Conservation (phyloP, 1,140 invertebrate species). For the Littorina saxatilis region DNA sequence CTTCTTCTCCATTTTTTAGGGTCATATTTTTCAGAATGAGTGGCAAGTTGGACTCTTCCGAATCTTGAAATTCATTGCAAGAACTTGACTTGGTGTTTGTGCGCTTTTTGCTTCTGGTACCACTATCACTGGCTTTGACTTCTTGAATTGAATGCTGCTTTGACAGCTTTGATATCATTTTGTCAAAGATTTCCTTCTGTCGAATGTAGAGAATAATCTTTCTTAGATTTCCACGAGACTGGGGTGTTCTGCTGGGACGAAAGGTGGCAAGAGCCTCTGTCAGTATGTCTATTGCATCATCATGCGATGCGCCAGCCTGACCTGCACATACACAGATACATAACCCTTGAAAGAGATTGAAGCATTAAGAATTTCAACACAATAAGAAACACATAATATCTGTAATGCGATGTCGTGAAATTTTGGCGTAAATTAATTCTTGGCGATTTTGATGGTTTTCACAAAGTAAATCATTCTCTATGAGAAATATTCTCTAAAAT, state of each 20-base stretch:
- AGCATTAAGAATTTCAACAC: background rate
- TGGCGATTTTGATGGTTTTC: background rate
- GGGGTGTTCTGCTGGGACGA: background rate
- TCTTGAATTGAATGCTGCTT: background rate
- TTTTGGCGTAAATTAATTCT: background rate
- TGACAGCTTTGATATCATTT: background rate
- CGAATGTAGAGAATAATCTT: constrained; percentile 16
- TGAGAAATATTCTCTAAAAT: background rate
- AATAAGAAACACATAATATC: background rate
- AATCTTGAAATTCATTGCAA: background rate
- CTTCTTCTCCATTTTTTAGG: background rate
- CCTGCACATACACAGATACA: background rate
- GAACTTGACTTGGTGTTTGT: background rate
- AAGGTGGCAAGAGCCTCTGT: background rate
- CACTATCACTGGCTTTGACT: background rate
- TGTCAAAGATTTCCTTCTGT: background rate
- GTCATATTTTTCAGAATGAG: background rate
- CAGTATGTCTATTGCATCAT: background rate
- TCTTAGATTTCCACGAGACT: background rate
- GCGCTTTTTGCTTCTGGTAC: background rate
- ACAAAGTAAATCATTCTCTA: background rate
- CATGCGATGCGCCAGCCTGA: background rate
- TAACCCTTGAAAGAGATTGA: background rate
- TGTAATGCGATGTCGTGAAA: background rate
- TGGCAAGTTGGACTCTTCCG: background rate